Evolutionary conservation across 2,888 invertebrate genomes (phyloP), one percentile per base, ranked within the genome.

Genomic region (Linnaemya tessellans): DNA sequence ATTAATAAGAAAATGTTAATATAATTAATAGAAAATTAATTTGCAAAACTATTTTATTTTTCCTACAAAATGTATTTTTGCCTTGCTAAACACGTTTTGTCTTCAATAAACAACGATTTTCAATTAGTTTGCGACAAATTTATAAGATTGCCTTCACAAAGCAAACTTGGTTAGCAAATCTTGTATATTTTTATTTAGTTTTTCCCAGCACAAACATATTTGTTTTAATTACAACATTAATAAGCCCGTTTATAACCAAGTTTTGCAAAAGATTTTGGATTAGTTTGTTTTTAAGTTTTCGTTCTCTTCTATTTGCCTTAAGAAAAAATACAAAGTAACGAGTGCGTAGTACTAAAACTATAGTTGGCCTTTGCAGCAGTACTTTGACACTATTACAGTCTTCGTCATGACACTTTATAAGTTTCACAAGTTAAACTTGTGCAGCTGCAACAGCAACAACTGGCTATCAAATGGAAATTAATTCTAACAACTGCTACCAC

Each of bases 381-480:
- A 62, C 80, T 81, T 75, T 81, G 60, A 81, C 68, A 68, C 68
- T 75, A 68, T 81, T 81, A 68, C 68, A 75, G 80, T 80, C 80
- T 74, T 62, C 80, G 60, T 81, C 67, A 74, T 67, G 67, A 68
- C 80, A 75, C 60, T 74, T 75, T 80, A 43, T 43, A 81, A 81
- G 74, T 51, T 68, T 68, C 43, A 80, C 30, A 67, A 74, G 30
- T 67, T 35, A 60, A 67, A 74, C 60, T 68, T 60, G 5, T n/a
- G 38, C 1, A 67, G 38, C 22, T 49, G 38, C 22, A 46, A 41
- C 25, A 25, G 38, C 25, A 68, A 60, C 18, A 13, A 75, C 62
- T 20, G 20, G n/a, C 1, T 58, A 30, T 58, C 30, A 58, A 58
- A 58, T n/a, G 0, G 58, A 58, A 58, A 30, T n/a, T 35, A 20